Evolutionary conservation across 2,888 invertebrate species (phyloP).

Genomic region (Ceriagrion tenellum): DNA sequence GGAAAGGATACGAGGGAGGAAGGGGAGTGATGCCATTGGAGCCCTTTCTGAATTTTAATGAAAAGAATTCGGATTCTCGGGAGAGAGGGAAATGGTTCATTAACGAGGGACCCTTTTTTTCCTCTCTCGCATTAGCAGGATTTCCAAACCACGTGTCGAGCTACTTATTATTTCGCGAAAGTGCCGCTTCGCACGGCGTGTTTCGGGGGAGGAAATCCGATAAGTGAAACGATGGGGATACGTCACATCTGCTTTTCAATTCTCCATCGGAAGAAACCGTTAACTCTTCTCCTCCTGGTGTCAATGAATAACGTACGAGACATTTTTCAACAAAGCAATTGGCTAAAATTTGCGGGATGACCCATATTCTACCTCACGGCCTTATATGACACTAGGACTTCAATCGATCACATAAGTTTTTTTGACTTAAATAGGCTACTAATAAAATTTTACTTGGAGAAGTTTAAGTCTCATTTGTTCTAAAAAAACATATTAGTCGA

Average conservation of each 20-base stretch:
- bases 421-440: no score
- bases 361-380: no score
- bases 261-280: neutral
- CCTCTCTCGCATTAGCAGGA: neutral
- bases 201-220: neutral
- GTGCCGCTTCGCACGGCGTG: neutral
- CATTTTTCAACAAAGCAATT: no score
- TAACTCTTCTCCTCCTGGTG: neutral
- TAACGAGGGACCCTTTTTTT: neutral
- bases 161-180: neutral
- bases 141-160: neutral
- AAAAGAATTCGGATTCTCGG: constrained; percentile 39
- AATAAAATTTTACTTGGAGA: no score
- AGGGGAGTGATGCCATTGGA: neutral
- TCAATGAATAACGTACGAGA: neutral
- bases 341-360: no score
- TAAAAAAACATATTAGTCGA: no score
- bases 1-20: neutral
- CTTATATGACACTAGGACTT: no score
- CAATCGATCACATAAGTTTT: no score
- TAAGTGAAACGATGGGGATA: neutral
- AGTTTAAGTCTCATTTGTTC: no score
- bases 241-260: neutral
- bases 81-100: neutral
- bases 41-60: constrained; percentile 20